These are phyloP conservation scores for Sialia sialis DNA, from an alignment of 2,113 vertebrate genomes.

Conservation along the genomic window DNA sequence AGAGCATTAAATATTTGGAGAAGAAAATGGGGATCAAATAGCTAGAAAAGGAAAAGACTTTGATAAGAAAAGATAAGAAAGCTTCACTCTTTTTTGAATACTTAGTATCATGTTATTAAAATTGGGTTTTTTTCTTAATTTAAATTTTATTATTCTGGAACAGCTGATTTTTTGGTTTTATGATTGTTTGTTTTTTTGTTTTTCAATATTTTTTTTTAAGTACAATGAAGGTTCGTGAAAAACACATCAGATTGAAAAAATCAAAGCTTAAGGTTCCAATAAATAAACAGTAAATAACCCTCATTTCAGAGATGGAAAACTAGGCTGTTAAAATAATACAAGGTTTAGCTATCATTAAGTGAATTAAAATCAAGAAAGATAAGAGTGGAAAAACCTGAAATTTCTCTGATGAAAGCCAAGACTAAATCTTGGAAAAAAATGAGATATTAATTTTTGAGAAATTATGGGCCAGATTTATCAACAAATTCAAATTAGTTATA, in stretches of 20 bases:
- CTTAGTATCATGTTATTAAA: background rate
- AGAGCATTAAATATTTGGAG: background rate
- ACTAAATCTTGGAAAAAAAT: background rate
- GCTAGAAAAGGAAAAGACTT: background rate
- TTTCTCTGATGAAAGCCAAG: background rate
- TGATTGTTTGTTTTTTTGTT: no score
- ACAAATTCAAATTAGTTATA: background rate
- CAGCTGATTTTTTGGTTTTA: background rate
- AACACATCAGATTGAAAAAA: background rate
- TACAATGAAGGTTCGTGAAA: background rate
- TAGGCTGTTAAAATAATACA: background rate
- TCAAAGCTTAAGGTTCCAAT: background rate
- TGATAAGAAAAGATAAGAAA: background rate
- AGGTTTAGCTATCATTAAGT: background rate
- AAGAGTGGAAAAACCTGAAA: accelerated
- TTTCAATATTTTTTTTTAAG: background rate
- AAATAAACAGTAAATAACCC: background rate
- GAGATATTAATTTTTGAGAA: background rate
- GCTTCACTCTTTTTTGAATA: background rate
- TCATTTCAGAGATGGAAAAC: background rate
- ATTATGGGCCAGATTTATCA: background rate
- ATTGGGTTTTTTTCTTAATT: background rate
- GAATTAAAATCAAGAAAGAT: background rate
- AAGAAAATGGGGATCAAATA: background rate
- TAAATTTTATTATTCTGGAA: background rate